Evolutionary conservation across 2,113 vertebrate species (phyloP).

Genomic region (Microtus oregoni): DNA sequence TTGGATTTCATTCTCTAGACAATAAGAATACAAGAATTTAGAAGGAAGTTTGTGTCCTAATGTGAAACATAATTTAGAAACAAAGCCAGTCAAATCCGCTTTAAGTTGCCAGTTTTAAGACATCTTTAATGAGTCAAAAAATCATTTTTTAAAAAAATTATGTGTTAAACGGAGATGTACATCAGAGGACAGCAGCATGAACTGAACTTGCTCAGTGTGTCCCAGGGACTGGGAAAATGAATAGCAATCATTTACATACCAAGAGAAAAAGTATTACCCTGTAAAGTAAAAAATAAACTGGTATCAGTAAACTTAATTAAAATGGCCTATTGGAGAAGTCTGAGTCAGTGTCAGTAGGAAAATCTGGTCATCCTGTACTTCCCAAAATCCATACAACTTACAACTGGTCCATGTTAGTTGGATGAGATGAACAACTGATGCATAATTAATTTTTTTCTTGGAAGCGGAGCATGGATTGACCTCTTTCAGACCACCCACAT

Average conservation of each 20-base stretch:
- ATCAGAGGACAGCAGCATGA: not conserved
- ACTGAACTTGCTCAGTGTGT: not conserved
- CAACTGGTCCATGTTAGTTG: not conserved
- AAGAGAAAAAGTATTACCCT: not conserved
- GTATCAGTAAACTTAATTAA: not conserved
- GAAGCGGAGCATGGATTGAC: not conserved
- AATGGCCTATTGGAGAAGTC: not conserved
- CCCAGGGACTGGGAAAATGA: not conserved
- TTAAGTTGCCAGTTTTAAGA: not conserved
- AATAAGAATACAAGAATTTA: not conserved
- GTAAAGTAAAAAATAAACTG: not conserved
- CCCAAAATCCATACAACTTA: not conserved
- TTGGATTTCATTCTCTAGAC: not conserved
- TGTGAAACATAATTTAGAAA: slow-evolving; percentile 13
- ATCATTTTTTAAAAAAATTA: not conserved
- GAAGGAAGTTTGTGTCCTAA: not conserved
- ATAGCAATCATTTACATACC: not conserved
- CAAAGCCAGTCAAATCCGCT: not conserved
- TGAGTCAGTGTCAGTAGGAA: not conserved
- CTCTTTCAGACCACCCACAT: not conserved
- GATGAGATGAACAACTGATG: not conserved
- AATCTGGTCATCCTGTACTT: not conserved
- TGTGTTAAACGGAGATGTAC: slow-evolving; percentile 14
- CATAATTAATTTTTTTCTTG: not conserved
- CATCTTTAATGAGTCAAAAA: not conserved